Percentiles rank a stretch among this genome's conserved stretches.
phyloP scores from a whole-genome alignment of 2,888 invertebrate genomes.

The Ophion ventricosus region DNA sequence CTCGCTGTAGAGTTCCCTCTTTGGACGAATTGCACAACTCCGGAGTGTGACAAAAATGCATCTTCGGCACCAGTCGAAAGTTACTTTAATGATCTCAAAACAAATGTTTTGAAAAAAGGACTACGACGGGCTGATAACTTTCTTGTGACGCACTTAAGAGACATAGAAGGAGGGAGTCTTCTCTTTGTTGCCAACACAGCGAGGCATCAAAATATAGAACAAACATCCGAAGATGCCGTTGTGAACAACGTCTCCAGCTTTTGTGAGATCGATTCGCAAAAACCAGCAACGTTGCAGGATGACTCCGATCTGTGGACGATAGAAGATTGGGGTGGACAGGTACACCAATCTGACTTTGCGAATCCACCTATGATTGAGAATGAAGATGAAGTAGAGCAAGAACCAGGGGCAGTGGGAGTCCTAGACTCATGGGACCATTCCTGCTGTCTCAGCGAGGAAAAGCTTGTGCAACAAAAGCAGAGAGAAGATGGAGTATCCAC shows the following conservation, averaged over 20 bases:
- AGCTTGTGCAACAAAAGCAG: neutral
- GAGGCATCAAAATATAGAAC: neutral
- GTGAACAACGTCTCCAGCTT: neutral
- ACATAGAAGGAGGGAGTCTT: neutral
- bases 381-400: too few species aligned
- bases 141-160: neutral
- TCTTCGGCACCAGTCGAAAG: too few species aligned
- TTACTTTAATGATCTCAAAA: conserved; percentile 1
- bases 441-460: neutral
- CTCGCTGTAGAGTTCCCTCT: neutral
- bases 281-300: too few species aligned
- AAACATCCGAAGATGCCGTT: too few species aligned
- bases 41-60: too few species aligned
- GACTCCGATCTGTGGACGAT: too few species aligned
- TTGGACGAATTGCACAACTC: conserved; percentile 1
- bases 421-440: too few species aligned
- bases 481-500: neutral
- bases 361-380: too few species aligned
- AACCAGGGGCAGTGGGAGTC: too few species aligned
- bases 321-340: neutral
- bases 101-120: conserved; percentile 7
- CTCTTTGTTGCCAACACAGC: conserved; percentile 5
- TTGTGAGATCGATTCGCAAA: too few species aligned
- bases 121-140: neutral
- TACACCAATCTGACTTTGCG: neutral